Conservation (phyloP, 2,888 invertebrate species). For the Nysson spinosus region DNA sequence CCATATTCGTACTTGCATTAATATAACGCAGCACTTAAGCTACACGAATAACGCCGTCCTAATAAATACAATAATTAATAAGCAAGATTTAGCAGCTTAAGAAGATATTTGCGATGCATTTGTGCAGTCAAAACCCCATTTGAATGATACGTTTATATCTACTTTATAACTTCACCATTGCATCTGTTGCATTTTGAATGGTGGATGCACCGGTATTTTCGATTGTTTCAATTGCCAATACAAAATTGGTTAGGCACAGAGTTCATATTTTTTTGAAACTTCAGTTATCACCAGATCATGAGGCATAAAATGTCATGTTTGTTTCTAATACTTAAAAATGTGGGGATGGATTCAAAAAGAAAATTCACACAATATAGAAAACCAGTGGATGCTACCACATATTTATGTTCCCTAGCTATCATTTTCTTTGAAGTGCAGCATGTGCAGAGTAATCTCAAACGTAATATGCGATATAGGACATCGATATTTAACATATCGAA, state of each 20-base stretch:
- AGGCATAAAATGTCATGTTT: conserved; percentile 30
- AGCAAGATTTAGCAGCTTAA: conserved; percentile 67
- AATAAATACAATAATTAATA: conserved; percentile 71
- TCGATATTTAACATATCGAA: too few species aligned
- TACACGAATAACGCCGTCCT: conserved; percentile 69
- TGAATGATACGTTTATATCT: conserved; percentile 44
- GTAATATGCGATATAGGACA: too few species aligned
- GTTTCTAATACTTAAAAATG: too few species aligned
- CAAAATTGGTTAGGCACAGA: conserved; percentile 61
- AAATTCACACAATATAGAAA: background rate
- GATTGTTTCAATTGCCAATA: conserved; percentile 52
- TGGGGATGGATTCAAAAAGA: too few species aligned
- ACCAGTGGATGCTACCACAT: too few species aligned
- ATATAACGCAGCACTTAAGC: conserved; percentile 68
- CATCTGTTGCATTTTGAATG: conserved; percentile 37
- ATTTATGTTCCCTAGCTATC: too few species aligned
- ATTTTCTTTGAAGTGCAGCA: too few species aligned
- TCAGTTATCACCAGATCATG: conserved; percentile 62
- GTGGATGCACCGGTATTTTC: conserved; percentile 43
- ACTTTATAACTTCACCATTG: conserved; percentile 43
- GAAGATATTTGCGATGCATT: conserved; percentile 69
- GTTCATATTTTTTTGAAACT: conserved; percentile 40
- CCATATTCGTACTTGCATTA: conserved; percentile 66
- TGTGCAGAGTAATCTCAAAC: too few species aligned
- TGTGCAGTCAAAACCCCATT: conserved; percentile 57